Base-by-base conservation (phyloP, 2,113 vertebrate genomes). In the Brienomyrus longianalis region DNA sequence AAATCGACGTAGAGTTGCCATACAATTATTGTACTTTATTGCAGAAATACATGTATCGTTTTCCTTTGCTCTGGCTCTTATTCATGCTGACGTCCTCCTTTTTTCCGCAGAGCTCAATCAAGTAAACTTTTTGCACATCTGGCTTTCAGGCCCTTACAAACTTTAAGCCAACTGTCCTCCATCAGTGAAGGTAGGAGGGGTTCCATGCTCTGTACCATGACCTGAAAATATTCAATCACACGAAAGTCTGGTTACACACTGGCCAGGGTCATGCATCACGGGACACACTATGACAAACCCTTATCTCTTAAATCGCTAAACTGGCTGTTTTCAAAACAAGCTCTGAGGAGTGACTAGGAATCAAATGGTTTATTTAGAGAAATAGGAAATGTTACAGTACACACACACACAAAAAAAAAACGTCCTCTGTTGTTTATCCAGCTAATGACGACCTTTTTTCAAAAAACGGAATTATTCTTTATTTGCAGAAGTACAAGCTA, bases 191-290 rank as follows among this genome's bases (percentile, higher is more conserved):
- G 51, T 89, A 83, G 74, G 88, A 27, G 47, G 88, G 54, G 52
- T 89, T 89, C 88, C 88, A 89, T 17, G 88, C 52, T 48, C 88
- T 83, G 51, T 89, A 89, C 88, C 88, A 89, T 15, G 88, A 62
- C 19, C 88, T 89, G 86, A 86, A 89, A 89, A 51, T 31, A 87
- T 31, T 50, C 85, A 74, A 50, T 19, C 47, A 87, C 45, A 87
- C 45, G 70, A 74, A 90, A 87, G n/a, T 43, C 52, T 45, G 35
- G 39, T 62, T 51, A 88, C 56, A 45, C 86, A 23, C 66, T 45
- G 31, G 35, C 45, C 50, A 86, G 50, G 52, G 43, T 43, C 48
- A 31, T 13, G 50, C 47, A 17, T 27, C 47, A 74, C 27, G 8
- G 27, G 8, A 13, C 66, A 15, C 66, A 15, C 27, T 5, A 27